A percentile compares a stretch with the other conserved stretches of the same genome.
Evolutionary conservation across 2,888 invertebrate genomes (phyloP).

Genomic region (Xiphydria camelus): DNA sequence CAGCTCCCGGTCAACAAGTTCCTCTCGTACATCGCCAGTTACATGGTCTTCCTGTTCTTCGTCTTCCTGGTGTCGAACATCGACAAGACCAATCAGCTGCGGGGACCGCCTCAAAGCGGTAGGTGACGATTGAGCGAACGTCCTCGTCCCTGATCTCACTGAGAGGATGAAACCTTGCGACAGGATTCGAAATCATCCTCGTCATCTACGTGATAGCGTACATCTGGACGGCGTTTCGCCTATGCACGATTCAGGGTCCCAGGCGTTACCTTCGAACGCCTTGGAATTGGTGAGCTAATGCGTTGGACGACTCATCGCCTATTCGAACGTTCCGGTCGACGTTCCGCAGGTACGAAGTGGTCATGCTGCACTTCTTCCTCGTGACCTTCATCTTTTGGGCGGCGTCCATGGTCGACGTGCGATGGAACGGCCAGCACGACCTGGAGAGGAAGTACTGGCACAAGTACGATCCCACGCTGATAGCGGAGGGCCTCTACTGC

Average conservation of each 20-base stretch:
- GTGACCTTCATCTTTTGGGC: constrained; percentile 68
- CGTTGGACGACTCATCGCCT: background rate
- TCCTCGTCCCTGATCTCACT: too few species aligned
- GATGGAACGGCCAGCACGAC: constrained; percentile 56
- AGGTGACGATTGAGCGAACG: too few species aligned
- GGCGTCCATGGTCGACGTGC: constrained; percentile 62
- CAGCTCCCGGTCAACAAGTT: constrained; percentile 72
- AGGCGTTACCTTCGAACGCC: constrained; percentile 62
- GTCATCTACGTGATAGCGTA: constrained; percentile 63
- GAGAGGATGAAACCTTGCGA: constrained; percentile 1
- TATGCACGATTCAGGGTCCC: constrained; percentile 64
- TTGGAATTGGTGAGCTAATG: constrained; percentile 63
- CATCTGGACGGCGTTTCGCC: constrained; percentile 62
- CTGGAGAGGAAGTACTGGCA: constrained; percentile 70
- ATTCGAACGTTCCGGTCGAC: background rate
- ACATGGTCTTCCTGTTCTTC: constrained; percentile 67
- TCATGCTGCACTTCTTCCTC: constrained; percentile 64
- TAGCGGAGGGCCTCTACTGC: constrained; percentile 70
- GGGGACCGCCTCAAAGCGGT: constrained; percentile 66
- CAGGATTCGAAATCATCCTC: constrained; percentile 49
- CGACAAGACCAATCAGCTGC: constrained; percentile 63
- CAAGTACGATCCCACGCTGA: constrained; percentile 65
- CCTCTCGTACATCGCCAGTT: constrained; percentile 69
- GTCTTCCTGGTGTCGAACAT: constrained; percentile 66
- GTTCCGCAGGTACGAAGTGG: constrained; percentile 59